These are phyloP conservation scores for Geotrupes spiniger DNA, from an alignment of 2,888 invertebrate genomes.

Conservation along the genomic window DNA sequence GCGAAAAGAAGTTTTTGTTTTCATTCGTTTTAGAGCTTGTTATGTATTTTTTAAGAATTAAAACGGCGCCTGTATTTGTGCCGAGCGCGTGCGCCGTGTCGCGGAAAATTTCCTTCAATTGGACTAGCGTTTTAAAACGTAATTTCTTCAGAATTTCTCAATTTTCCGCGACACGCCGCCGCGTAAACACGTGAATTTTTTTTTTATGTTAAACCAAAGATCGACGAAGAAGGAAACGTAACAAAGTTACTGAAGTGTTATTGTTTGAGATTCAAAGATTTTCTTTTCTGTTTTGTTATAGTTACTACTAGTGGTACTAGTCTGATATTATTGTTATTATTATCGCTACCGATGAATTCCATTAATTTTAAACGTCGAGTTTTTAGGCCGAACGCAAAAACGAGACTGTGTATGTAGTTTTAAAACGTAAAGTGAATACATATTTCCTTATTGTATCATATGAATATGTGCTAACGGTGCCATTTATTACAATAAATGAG, in stretches of 20 bases:
- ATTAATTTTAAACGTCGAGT: slow-evolving; percentile 4
- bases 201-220: slow-evolving; percentile 8
- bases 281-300: slow-evolving; percentile 13
- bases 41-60: background rate
- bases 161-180: background rate
- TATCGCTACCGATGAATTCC: slow-evolving; percentile 11
- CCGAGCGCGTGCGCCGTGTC: no score
- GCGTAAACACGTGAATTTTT: slow-evolving; percentile 4
- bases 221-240: slow-evolving; percentile 3
- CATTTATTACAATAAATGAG: slow-evolving; percentile 30
- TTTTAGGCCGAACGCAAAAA: background rate
- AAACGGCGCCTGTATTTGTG: background rate
- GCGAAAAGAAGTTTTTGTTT: background rate
- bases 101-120: no score
- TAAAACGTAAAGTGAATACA: slow-evolving; percentile 7
- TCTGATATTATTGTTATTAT: slow-evolving; percentile 17
- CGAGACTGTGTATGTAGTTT: slow-evolving; percentile 13
- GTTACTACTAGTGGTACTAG: slow-evolving; percentile 17
- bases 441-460: slow-evolving; percentile 22
- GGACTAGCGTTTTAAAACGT: no score
- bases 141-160: no score
- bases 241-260: slow-evolving; percentile 4
- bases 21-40: background rate
- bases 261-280: background rate
- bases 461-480: slow-evolving; percentile 28